Percentiles rank a stretch among this genome's conserved stretches.
Evolutionary conservation across 2,888 invertebrate genomes (phyloP).

Genomic region (Trachelus troglodyta): DNA sequence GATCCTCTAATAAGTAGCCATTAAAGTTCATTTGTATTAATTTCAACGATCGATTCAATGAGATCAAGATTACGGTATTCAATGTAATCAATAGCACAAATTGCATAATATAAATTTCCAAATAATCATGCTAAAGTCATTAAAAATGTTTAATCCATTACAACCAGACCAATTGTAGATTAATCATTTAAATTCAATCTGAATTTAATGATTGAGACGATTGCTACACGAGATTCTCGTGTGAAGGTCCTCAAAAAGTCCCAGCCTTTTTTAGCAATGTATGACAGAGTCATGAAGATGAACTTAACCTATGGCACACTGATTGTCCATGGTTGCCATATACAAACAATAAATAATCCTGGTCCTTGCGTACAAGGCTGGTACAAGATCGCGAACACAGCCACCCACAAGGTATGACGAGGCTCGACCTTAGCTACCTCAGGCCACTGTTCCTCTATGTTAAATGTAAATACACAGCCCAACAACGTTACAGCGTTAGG

Average conservation of each 20-base stretch:
- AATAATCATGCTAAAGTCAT: neutral
- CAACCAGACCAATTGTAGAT: neutral
- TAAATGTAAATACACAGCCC: neutral
- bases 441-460: neutral
- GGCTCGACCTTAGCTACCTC: conserved; percentile 4
- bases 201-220: neutral
- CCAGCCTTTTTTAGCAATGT: neutral
- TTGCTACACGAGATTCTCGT: neutral
- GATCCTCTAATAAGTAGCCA: neutral
- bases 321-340: neutral
- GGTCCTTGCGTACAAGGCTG: conserved; percentile 16
- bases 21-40: neutral
- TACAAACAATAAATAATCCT: conserved; percentile 1
- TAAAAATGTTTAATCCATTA: neutral
- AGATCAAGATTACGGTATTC: neutral
- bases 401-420: conserved; percentile 21
- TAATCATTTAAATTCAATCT: neutral
- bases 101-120: neutral
- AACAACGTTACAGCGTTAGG: neutral
- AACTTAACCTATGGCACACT: neutral
- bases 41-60: neutral
- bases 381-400: conserved; percentile 7
- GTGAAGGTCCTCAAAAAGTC: neutral
- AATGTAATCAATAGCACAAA: neutral
- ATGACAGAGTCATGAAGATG: neutral